Base-by-base conservation (phyloP, 2,888 invertebrate species). In the Syrphus vitripennis region DNA sequence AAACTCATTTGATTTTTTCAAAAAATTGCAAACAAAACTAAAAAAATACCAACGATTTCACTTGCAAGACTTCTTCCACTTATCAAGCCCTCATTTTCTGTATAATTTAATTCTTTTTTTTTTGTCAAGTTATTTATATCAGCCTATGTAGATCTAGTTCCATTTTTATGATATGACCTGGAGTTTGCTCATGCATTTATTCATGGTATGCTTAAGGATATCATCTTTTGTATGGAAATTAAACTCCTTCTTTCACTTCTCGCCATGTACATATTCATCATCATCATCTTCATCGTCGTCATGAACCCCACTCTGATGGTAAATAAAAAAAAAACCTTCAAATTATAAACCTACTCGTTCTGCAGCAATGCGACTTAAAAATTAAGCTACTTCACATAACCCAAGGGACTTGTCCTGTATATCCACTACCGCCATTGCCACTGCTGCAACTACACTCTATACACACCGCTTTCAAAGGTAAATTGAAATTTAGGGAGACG, bases 311-410 rank as follows among this genome's bases (percentile, higher is more conserved):
- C 26, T 26, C 4, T 7, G 10, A 5, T 19, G n/a, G n/a, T n/a
- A n/a, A n/a, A n/a, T n/a, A n/a, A 16, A 59, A 59, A 34, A 45
- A 65, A 82, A 61, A 24, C 71, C 70, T 42, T 42, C 55, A 70
- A 40, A 34, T 50, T 67, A 50, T 76, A 50, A 50, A 55, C 53
- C 21, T 57, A 24, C 50, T 76, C 67, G 16, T 69, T 63, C 81
- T 42, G 84, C 84, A 84, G 84, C 84, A 84, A 77, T 84, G 84
- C 84, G 84, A 81, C 84, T 84, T 81, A 57, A 77, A 84, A 81
- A 76, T 80, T 72, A 59, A 84, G 67, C 76, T 75, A 75, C 80
- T 84, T 72, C 80, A 70, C 75, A 76, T 76, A 80, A 71, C 75
- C 82, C 83, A 37, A 65, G 65, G 65, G 75, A 80, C 75, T 80